Percentiles rank a stretch among this genome's conserved stretches.
These are phyloP conservation scores for Psilanteris sp. DNA, from an alignment of 1,140 invertebrate species.

Conservation along the genomic window DNA sequence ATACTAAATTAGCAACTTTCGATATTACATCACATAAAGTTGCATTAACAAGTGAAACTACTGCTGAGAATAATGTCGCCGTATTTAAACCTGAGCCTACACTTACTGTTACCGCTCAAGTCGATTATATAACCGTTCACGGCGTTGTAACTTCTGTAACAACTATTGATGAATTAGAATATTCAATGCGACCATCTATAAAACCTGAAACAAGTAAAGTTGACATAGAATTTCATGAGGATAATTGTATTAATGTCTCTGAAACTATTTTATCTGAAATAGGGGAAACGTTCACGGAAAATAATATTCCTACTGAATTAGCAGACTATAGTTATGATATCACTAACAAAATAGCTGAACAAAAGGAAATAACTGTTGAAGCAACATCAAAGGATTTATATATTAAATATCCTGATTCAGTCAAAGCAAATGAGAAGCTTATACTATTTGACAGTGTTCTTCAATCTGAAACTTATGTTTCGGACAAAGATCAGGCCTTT, in stretches of 20 bases:
- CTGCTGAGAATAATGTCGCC: constrained; percentile 69
- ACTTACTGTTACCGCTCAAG: constrained; percentile 68
- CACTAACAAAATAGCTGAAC: constrained; percentile 78
- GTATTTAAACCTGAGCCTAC: constrained; percentile 67
- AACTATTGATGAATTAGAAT: constrained; percentile 71
- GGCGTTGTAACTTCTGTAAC: constrained; percentile 77
- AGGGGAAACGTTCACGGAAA: constrained; percentile 73
- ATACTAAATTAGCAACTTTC: constrained; percentile 73
- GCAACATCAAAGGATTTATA: constrained; percentile 70
- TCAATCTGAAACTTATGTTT: constrained; percentile 76
- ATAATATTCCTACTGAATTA: constrained; percentile 68
- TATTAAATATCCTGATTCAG: constrained; percentile 66
- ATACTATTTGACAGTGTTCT: constrained; percentile 79
- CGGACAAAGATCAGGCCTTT: constrained; percentile 80
- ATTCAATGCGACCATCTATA: constrained; percentile 70
- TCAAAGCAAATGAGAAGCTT: constrained; percentile 76
- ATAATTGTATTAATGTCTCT: constrained; percentile 73
- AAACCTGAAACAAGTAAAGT: constrained; percentile 76
- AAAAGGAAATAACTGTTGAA: constrained; percentile 75
- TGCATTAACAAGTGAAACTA: constrained; percentile 75
- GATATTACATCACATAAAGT: constrained; percentile 75
- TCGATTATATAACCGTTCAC: constrained; percentile 76
- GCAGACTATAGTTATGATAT: constrained; percentile 72
- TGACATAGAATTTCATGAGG: constrained; percentile 75
- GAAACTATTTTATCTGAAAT: constrained; percentile 77